Evolutionary conservation across 2,888 invertebrate species (phyloP).

Genomic region (Dasysyrphus tricinctus): DNA sequence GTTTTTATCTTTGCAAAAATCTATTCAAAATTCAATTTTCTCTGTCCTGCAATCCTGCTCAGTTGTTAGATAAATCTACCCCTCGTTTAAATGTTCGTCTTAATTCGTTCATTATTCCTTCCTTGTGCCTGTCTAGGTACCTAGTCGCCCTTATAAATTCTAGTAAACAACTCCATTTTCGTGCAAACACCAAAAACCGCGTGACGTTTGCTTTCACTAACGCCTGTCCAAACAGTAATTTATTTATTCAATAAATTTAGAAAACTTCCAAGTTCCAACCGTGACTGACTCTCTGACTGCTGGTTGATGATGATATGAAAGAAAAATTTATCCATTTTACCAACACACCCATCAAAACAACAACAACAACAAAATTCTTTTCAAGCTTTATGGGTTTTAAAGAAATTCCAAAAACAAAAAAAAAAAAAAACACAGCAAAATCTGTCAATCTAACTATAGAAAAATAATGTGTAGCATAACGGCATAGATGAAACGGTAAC

Average conservation of each 20-base stretch:
- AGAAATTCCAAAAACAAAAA: slow-evolving; percentile 35
- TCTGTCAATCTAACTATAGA: slow-evolving; percentile 46
- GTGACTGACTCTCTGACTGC: neutral
- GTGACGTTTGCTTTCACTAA: neutral
- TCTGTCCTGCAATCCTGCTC: too few relatives aligned
- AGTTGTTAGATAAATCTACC: too few relatives aligned
- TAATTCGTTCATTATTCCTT: too few relatives aligned
- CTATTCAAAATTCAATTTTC: too few relatives aligned
- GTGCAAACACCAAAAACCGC: neutral
- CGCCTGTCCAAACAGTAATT: neutral
- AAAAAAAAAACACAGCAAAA: slow-evolving; percentile 13
- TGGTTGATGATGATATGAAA: slow-evolving; percentile 27
- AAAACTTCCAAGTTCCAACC: neutral
- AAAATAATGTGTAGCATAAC: slow-evolving; percentile 57
- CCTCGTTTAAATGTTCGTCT: too few relatives aligned
- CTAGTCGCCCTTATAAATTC: too few relatives aligned
- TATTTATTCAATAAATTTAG: slow-evolving; percentile 4
- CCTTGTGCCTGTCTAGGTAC: too few relatives aligned
- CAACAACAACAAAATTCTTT: slow-evolving; percentile 1
- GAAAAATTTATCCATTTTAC: neutral
- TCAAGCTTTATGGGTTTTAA: slow-evolving; percentile 22
- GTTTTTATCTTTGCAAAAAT: too few relatives aligned
- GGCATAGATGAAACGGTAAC: slow-evolving; percentile 7
- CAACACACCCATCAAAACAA: too few relatives aligned
- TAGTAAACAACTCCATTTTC: too few relatives aligned